Conservation (phyloP, 2,797 vertebrate genomes). For the Oreonectes daqikongensis region DNA sequence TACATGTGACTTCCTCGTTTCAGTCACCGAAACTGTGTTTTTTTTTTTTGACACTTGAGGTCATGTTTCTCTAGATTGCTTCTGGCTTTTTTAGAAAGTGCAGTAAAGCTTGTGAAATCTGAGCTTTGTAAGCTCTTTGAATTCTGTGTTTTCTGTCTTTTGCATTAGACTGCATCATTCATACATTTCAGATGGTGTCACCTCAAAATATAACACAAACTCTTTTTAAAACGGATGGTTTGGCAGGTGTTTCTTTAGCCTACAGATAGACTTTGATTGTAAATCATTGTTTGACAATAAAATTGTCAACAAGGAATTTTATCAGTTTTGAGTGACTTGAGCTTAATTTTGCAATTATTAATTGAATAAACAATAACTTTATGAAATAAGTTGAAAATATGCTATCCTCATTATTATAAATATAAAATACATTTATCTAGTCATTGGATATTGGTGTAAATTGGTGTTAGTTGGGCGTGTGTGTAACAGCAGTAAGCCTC, state of each 20-base stretch:
- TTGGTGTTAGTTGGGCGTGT: not conserved
- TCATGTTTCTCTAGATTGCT: not conserved
- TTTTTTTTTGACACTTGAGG: not conserved
- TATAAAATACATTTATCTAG: not conserved
- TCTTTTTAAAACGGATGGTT: not conserved
- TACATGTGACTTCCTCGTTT: not conserved
- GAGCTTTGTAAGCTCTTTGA: constrained; percentile 3
- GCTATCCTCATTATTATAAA: not conserved
- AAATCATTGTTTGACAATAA: no score
- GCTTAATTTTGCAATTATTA: no score
- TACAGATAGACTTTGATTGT: no score
- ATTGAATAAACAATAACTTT: no score
- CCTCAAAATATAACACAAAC: not conserved
- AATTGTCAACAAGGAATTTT: no score
- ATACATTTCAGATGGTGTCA: not conserved
- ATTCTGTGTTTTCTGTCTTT: not conserved
- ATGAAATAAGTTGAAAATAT: not conserved
- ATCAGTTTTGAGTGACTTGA: no score
- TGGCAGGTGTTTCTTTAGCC: no score
- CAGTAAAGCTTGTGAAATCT: constrained; percentile 18
- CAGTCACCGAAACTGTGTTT: not conserved
- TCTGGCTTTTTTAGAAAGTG: not conserved
- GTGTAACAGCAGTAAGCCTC: not conserved
- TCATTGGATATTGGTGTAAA: not conserved
- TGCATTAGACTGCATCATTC: not conserved